These are phyloP conservation scores for Charina bottae DNA, from an alignment of 2,113 vertebrate genomes.

Conservation along the genomic window DNA sequence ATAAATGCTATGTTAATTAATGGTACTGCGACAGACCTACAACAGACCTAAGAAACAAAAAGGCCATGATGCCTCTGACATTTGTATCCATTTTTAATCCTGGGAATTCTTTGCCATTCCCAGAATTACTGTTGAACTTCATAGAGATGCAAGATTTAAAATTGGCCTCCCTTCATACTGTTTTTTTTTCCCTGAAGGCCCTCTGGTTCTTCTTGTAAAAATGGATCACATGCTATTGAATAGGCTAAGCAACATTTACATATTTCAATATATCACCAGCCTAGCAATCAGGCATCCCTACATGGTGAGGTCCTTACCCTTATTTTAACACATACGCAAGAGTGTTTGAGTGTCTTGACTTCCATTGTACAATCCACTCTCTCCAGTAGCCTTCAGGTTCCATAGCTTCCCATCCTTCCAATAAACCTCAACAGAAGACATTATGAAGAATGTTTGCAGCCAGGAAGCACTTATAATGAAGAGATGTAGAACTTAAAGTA, in stretches of 20 bases:
- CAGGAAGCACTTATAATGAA: no score
- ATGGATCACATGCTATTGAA: background rate
- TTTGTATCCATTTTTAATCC: slow-evolving; percentile 1
- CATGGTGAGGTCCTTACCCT: no score
- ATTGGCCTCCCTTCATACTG: slow-evolving; percentile 8
- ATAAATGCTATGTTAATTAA: slow-evolving; percentile 53
- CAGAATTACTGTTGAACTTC: slow-evolving; percentile 40
- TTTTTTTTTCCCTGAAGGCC: background rate
- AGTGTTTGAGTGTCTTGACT: no score
- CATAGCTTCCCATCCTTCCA: no score
- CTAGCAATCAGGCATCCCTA: no score
- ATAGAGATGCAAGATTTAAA: background rate
- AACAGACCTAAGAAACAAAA: slow-evolving; percentile 36
- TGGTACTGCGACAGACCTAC: slow-evolving; percentile 40
- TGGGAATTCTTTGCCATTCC: background rate
- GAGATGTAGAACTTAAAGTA: no score
- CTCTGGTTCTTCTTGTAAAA: background rate
- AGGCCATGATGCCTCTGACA: background rate
- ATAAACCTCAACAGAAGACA: no score
- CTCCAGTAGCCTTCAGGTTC: no score
- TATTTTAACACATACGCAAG: no score
- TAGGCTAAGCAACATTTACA: background rate
- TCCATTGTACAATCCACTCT: no score
- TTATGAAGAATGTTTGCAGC: no score
- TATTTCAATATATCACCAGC: background rate